Percentiles rank a stretch among this genome's conserved stretches.
These are phyloP conservation scores for Hepsetus odoe DNA, from an alignment of 2,113 vertebrate species.

Conservation along the genomic window DNA sequence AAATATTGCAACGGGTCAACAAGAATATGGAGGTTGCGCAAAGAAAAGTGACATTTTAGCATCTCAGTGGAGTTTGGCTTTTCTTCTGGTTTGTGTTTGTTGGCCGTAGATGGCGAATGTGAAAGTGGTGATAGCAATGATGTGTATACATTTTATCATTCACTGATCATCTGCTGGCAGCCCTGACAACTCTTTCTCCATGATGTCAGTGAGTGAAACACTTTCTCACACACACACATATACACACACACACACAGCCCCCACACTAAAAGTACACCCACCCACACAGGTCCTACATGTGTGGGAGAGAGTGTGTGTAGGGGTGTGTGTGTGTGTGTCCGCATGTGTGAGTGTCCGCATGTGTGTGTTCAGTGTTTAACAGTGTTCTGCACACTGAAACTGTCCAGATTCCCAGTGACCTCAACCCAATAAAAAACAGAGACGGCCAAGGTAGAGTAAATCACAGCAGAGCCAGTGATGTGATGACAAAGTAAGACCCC, in stretches of 20 bases:
- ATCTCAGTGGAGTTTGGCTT: not conserved
- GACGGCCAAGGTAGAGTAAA: conserved; percentile 33
- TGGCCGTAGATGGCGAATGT: conserved; percentile 13
- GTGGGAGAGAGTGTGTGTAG: conserved; percentile 6
- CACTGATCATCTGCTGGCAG: conserved; percentile 33
- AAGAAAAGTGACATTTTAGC: conserved; percentile 30
- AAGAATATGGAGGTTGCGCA: conserved; percentile 17
- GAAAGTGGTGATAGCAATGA: conserved; percentile 6
- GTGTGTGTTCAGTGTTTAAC: conserved; percentile 49
- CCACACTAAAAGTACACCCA: not conserved
- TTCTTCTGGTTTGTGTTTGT: conserved; percentile 35
- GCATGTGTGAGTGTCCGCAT: not conserved
- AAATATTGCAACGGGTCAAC: conserved; percentile 49
- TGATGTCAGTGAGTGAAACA: conserved; percentile 19
- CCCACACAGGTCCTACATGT: conserved; percentile 25
- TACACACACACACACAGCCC: not conserved
- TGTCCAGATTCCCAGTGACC: conserved; percentile 50
- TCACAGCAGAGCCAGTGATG: conserved; percentile 24
- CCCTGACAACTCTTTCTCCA: conserved; percentile 19
- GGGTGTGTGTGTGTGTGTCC: too few species aligned
- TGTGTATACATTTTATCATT: conserved; percentile 35
- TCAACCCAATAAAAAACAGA: conserved; percentile 37
- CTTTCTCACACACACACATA: not conserved
- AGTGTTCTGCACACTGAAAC: conserved; percentile 45
- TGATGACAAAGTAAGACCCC: conserved; percentile 40